A percentile compares a stretch with the other conserved stretches of the same genome.
Conservation (phyloP, 1,140 invertebrate genomes). For the Dendrolimus punctatus region DNA sequence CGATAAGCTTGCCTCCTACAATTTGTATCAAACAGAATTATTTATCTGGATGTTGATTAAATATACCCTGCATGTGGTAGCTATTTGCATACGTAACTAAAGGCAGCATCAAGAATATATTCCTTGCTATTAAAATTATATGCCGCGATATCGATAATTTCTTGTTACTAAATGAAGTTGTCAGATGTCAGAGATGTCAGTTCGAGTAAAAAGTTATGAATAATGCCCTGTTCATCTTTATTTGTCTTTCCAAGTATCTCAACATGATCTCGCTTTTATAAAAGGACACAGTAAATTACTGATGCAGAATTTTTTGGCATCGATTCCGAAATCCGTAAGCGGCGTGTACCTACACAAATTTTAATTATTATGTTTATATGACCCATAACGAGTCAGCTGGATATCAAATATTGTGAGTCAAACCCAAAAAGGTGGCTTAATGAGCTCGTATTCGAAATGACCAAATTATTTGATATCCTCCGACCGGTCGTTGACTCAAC, state of each 20-base stretch:
- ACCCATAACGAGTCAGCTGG: conserved; percentile 31
- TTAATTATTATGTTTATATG: conserved; percentile 35
- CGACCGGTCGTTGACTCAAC: conserved; percentile 32
- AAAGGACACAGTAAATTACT: not conserved
- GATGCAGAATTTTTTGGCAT: not conserved
- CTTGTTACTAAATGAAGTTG: too few species aligned
- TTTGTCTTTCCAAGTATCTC: not conserved
- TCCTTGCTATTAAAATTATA: too few species aligned
- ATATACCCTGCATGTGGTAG: too few species aligned
- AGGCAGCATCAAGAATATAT: too few species aligned
- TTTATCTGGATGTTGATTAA: too few species aligned
- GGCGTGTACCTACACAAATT: conserved; percentile 5
- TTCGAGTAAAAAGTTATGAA: too few species aligned
- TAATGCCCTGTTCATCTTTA: too few species aligned
- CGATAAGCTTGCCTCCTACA: too few species aligned
- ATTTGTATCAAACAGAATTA: too few species aligned
- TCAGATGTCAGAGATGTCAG: too few species aligned
- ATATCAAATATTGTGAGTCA: conserved; percentile 37
- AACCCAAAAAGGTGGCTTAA: conserved; percentile 46
- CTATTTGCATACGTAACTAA: too few species aligned
- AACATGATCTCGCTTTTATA: not conserved
- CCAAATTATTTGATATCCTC: conserved; percentile 37
- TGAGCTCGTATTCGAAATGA: conserved; percentile 48
- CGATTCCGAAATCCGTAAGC: not conserved
- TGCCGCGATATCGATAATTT: too few species aligned